Conservation (phyloP, 64 coral and sea anemone genomes). For the Dendrophyllia cribrosa region DNA sequence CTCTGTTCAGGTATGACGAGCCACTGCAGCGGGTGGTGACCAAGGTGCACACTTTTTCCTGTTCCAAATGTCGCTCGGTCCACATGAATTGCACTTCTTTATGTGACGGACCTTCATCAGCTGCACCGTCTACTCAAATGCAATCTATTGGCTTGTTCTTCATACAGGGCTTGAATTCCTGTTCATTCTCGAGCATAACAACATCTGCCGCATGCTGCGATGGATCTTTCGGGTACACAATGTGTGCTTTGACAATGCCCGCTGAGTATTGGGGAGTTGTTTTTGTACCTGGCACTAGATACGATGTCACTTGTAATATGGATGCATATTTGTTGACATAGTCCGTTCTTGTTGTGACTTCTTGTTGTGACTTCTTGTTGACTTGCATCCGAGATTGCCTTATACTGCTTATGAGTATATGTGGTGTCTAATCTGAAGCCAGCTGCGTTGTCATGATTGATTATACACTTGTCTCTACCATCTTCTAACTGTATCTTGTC, state of each 20-base stretch:
- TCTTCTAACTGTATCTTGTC: slow-evolving; percentile 37
- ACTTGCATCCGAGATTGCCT: slow-evolving; percentile 1
- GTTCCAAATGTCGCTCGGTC: slow-evolving; percentile 28
- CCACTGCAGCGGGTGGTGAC: not conserved
- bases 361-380: not conserved
- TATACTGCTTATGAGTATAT: slow-evolving; percentile 60
- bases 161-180: not conserved
- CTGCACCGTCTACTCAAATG: slow-evolving; percentile 36
- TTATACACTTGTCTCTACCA: slow-evolving; percentile 42
- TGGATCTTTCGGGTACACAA: not conserved
- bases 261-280: slow-evolving; percentile 36
- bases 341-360: slow-evolving; percentile 1
- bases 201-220: not conserved
- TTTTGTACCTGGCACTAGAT: slow-evolving; percentile 14
- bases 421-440: slow-evolving; percentile 59
- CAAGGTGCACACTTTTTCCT: slow-evolving; percentile 1
- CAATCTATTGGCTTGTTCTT: slow-evolving; percentile 27
- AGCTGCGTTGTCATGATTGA: slow-evolving; percentile 55
- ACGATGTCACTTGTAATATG: slow-evolving; percentile 28
- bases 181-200: not conserved
- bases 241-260: slow-evolving; percentile 10
- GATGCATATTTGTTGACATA: slow-evolving; percentile 8
- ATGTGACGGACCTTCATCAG: slow-evolving; percentile 21
- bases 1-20: not conserved
- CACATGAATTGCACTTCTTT: slow-evolving; percentile 24